phyloP scores from a whole-genome alignment of 2,797 vertebrate species.

The Phrynocephalus vlangalii region DNA sequence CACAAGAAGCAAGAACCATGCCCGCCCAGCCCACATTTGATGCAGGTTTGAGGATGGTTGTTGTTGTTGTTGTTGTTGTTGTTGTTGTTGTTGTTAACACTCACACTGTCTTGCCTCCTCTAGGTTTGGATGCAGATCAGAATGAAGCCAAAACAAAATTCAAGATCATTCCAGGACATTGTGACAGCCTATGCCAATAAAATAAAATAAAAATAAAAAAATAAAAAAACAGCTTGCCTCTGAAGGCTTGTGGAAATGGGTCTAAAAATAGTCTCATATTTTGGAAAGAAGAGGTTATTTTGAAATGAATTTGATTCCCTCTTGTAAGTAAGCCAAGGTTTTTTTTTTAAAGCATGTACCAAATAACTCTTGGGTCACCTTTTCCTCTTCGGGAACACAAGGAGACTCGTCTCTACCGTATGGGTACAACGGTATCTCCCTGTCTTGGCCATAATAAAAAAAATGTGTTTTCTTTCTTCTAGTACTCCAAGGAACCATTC shows the following conservation, averaged over 20 bases:
- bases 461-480: no score
- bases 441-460: no score
- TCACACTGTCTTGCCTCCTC: not conserved
- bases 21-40: not conserved
- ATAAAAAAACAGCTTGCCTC: slow-evolving; percentile 1
- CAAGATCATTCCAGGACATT: slow-evolving; percentile 3
- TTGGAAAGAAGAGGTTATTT: slow-evolving; percentile 23
- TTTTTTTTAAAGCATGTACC: not conserved
- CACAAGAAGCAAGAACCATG: not conserved
- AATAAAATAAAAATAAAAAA: no score
- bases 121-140: slow-evolving; percentile 24
- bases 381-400: not conserved
- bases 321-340: slow-evolving; percentile 31
- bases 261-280: slow-evolving; percentile 38
- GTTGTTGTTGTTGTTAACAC: not conserved
- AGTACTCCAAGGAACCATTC: no score
- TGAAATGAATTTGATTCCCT: slow-evolving; percentile 23
- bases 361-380: not conserved
- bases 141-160: not conserved
- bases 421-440: no score
- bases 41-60: not conserved
- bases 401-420: not conserved
- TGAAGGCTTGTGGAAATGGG: slow-evolving; percentile 2
- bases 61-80: no score
- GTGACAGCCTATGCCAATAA: not conserved